phyloP scores from a whole-genome alignment of 1,140 invertebrate genomes.

The Cephus cinctus region DNA sequence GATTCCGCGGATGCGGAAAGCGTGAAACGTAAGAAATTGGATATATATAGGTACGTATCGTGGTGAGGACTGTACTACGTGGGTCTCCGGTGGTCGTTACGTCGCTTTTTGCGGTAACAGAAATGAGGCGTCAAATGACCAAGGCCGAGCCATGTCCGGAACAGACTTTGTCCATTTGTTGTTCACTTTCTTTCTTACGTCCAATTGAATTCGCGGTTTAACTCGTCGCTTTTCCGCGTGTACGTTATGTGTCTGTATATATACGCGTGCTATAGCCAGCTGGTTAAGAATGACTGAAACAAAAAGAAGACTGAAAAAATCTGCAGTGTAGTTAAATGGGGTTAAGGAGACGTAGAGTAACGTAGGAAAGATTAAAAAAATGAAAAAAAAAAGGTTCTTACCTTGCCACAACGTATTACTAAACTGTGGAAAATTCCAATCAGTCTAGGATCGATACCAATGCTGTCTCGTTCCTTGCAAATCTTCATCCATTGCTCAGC shows the following conservation, averaged over 20 bases:
- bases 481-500: slow-evolving; percentile 28
- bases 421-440: too few species aligned
- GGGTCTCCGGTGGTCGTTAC: neutral
- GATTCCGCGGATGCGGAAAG: too few species aligned
- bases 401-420: too few species aligned
- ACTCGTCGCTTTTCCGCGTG: too few species aligned
- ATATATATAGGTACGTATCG: too few species aligned
- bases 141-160: neutral
- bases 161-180: neutral
- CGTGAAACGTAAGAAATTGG: too few species aligned
- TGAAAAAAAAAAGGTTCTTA: too few species aligned
- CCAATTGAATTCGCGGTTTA: neutral
- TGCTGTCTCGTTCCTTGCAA: slow-evolving; percentile 1
- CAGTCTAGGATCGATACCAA: too few species aligned
- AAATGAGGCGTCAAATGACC: neutral
- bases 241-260: neutral
- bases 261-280: neutral
- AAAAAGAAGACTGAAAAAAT: neutral
- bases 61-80: too few species aligned
- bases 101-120: neutral
- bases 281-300: neutral
- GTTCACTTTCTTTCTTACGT: neutral
- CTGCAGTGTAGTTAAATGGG: neutral
- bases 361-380: too few species aligned
- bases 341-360: neutral